Base-by-base conservation (phyloP, 2,113 vertebrate species). In the Scopus umbretta region DNA sequence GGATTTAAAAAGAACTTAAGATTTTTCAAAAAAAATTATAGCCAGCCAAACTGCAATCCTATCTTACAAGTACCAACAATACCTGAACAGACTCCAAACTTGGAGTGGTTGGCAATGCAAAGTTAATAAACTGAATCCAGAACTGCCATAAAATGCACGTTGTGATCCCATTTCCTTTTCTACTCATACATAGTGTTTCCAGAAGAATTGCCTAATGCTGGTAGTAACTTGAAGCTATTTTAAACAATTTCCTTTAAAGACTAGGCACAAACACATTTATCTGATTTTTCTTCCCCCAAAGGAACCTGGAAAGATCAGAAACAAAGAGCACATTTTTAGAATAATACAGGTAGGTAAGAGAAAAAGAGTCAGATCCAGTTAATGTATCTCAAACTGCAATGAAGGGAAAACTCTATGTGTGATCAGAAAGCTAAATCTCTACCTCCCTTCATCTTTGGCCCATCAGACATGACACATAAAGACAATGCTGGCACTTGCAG, bases 141-240 rank as follows among this genome's bases (percentile, higher is more conserved):
- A 95, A 87, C 66, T 73, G 73, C 80, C 76, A 80, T 94, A 96
- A 95, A 96, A 95, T 42, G 34, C 80, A 80, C n/a, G 52, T 87
- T 96, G 97, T 87, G 96, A 97, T 94, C 92, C 91, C 73, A 91
- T 94, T 97, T 94, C 95, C 94, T 94, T 92, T 96, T 82, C 88
- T 91, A 91, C 80, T 92, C 80, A 40, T 70, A 94, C 59, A 67
- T 6, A 84, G 80, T 79, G 56, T 86, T 96, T 94, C 83, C 91
- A 95, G 93, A 92, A 92, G 68, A 92, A 68, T 45, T 61, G 65
- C 53, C 86, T 96, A 91, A 72, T 79, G 62, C 49, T 91, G 13
- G 61, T 75, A 84, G 61, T 74, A 92, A 94, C 80, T 21, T 95
- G 43, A 86, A 95, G 36, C 47, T 96, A 81, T 95, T 95, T 90